phyloP scores from a whole-genome alignment of 2,113 vertebrate species.

The Megaceryle maxima region DNA sequence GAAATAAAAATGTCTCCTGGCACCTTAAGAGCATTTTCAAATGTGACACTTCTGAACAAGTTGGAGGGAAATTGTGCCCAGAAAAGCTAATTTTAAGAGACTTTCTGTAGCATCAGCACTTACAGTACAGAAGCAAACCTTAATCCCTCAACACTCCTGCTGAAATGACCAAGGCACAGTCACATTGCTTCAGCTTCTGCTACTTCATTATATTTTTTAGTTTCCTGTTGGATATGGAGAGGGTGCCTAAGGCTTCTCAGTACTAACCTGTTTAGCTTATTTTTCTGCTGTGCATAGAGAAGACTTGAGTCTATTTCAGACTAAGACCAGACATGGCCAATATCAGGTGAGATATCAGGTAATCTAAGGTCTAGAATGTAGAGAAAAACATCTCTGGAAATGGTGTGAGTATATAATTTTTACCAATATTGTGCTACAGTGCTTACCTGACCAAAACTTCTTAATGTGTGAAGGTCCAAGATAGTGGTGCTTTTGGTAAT shows the following conservation, averaged over 20 bases:
- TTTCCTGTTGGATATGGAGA: neutral
- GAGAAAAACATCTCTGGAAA: neutral
- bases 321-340: neutral
- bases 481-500: neutral
- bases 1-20: conserved; percentile 26
- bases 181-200: neutral
- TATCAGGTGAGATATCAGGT: neutral
- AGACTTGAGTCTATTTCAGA: neutral
- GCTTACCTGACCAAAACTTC: neutral
- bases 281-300: neutral
- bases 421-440: neutral
- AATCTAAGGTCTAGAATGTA: neutral
- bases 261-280: neutral
- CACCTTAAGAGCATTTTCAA: neutral
- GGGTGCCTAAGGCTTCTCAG: neutral
- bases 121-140: neutral
- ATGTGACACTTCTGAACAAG: neutral
- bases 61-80: neutral
- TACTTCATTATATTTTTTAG: neutral
- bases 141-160: neutral
- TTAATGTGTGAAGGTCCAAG: neutral
- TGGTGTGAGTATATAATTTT: neutral
- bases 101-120: neutral
- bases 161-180: neutral
- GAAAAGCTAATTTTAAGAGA: neutral